phyloP scores from a whole-genome alignment of 2,113 vertebrate genomes.

The Leptobrachium ailaonicum region DNA sequence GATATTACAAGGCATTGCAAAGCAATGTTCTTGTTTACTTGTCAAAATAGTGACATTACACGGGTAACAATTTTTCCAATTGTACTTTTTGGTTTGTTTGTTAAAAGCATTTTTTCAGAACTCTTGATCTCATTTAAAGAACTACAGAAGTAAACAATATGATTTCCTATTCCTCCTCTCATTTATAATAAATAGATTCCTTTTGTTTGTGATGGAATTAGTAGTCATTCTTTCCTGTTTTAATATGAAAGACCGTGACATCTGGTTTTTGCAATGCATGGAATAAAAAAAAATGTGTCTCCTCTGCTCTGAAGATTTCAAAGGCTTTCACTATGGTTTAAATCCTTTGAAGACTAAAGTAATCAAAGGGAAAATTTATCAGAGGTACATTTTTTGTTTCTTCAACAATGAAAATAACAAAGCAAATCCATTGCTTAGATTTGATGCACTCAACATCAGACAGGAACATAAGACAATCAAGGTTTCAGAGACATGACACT shows the following conservation, averaged over 20 bases:
- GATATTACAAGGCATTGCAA: not conserved
- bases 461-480: slow-evolving; percentile 71
- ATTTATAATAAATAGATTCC: slow-evolving; percentile 61
- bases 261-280: slow-evolving; percentile 78
- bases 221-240: slow-evolving; percentile 73
- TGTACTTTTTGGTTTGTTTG: slow-evolving; percentile 62
- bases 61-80: slow-evolving; percentile 59
- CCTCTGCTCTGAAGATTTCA: slow-evolving; percentile 81
- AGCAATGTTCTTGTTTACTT: slow-evolving; percentile 29
- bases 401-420: slow-evolving; percentile 82
- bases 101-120: slow-evolving; percentile 42
- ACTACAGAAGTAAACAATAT: slow-evolving; percentile 47
- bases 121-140: slow-evolving; percentile 47
- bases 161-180: slow-evolving; percentile 47
- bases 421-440: slow-evolving; percentile 63
- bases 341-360: slow-evolving; percentile 79
- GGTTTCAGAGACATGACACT: slow-evolving; percentile 38
- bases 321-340: slow-evolving; percentile 80
- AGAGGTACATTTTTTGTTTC: slow-evolving; percentile 84
- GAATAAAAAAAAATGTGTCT: slow-evolving; percentile 69
- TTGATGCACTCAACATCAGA: slow-evolving; percentile 74
- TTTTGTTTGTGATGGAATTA: slow-evolving; percentile 72
- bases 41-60: slow-evolving; percentile 45
- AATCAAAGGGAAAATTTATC: slow-evolving; percentile 87
- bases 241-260: slow-evolving; percentile 79